Evolutionary conservation across 2,113 vertebrate species (phyloP), one percentile per base, ranked within the genome.

Genomic region (Aplodontia rufa): DNA sequence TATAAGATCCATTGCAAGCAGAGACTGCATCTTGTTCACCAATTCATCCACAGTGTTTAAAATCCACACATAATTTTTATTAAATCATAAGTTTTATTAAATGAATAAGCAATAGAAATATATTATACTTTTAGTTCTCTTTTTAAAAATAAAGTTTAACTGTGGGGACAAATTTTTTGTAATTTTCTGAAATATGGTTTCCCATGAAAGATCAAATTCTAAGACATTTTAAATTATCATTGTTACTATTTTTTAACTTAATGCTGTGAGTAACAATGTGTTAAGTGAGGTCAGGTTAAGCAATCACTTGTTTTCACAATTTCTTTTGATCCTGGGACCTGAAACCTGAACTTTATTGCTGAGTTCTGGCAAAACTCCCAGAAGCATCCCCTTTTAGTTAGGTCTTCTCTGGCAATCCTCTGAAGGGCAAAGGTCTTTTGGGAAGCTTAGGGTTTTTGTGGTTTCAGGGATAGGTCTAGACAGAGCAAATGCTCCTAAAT

Each of bases 341-440:
- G 87, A 93, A 83, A 74, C 87, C n/a, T 19, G 55, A 53, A 80
- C 26, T 84, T 79, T 81, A 28, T 30, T 32, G 66, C 66, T 35
- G 42, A 47, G 53, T 71, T 87, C 71, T 71, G 81, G 60, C 55
- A 60, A 40, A 45, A 60, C 47, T 72, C 81, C 62, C 55, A 30
- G 80, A 83, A 42, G n/a, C 8, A 45, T 6, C 26, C 9, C 60
- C 19, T 14, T 88, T 60, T 10, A 19, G 53, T 47, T 10, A 58
- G 40, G 55, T 35, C 49, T 78, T n/a, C n/a, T 78, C 37, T 47
- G 47, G 28, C 64, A 83, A 9, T 60, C 30, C 28, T 80, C 20
- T 66, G 62, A 51, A 68, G 49, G 71, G 71, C 75, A 94, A 90
- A 88, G 85, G 78, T 45, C 86, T 51, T 93, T 84, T 11, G 71